Conservation (phyloP, 2,113 vertebrate species). For the Oenanthe oenanthe region DNA sequence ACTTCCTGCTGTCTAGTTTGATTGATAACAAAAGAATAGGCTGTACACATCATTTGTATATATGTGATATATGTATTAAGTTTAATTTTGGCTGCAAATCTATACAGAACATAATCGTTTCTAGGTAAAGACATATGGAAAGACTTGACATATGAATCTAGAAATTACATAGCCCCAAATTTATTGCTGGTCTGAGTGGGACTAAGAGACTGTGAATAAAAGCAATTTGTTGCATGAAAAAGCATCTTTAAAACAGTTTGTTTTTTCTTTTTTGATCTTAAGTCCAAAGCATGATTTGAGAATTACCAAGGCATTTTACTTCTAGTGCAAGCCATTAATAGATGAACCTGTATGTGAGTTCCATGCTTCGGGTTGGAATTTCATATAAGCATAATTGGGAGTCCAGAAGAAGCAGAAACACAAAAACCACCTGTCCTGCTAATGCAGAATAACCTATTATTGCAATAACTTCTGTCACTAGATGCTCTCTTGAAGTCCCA, state of each 20-base stretch:
- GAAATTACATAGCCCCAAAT: not conserved
- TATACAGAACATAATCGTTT: not conserved
- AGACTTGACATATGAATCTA: not conserved
- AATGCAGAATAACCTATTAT: not conserved
- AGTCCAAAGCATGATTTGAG: not conserved
- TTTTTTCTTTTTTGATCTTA: not conserved
- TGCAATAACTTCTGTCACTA: not conserved
- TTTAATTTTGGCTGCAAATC: not conserved
- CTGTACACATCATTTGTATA: not conserved
- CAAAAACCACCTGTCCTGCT: not conserved
- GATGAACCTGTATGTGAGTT: not conserved
- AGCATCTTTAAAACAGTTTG: not conserved
- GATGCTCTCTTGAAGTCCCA: not conserved
- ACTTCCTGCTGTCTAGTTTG: not conserved
- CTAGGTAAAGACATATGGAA: not conserved
- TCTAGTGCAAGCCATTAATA: not conserved
- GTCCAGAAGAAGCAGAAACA: not conserved
- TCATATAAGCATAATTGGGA: not conserved
- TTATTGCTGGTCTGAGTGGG: not conserved
- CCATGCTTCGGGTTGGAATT: not conserved
- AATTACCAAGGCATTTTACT: not conserved
- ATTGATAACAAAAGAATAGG: not conserved
- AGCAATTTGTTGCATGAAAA: not conserved
- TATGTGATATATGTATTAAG: not conserved
- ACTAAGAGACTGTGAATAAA: not conserved